A percentile compares a stretch with the other conserved stretches of the same genome.
phyloP scores from a whole-genome alignment of 1,140 invertebrate species.

The Acromyrmex echinatior region DNA sequence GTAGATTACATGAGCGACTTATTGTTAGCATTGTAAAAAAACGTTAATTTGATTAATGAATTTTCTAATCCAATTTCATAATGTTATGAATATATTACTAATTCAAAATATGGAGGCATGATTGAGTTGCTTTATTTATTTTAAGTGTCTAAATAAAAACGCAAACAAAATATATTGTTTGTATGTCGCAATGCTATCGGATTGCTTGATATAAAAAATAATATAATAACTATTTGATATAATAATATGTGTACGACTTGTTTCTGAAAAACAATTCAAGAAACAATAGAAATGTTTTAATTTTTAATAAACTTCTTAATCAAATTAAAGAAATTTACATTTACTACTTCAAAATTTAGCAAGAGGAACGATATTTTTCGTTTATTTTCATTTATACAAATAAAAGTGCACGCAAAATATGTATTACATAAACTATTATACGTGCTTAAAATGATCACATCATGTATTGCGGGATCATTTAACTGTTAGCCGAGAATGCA shows the following conservation, averaged over 20 bases:
- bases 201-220: too few species aligned
- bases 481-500: neutral
- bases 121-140: neutral
- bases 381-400: neutral
- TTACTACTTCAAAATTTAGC: neutral
- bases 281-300: neutral
- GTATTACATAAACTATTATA: neutral
- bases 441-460: neutral
- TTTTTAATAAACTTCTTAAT: neutral
- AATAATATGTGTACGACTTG: neutral
- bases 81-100: neutral
- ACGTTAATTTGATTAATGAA: neutral
- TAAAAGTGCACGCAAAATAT: neutral
- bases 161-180: neutral
- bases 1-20: neutral
- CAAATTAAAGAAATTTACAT: neutral
- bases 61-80: neutral
- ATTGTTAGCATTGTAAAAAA: neutral
- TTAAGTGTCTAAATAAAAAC: neutral
- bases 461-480: neutral
- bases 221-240: too few species aligned
- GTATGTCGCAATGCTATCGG: too few species aligned
- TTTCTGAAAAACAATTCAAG: neutral
- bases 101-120: neutral
- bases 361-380: too few species aligned